These are phyloP conservation scores for Silurus lanzhouensis DNA, from an alignment of 2,797 vertebrate species.

Conservation along the genomic window DNA sequence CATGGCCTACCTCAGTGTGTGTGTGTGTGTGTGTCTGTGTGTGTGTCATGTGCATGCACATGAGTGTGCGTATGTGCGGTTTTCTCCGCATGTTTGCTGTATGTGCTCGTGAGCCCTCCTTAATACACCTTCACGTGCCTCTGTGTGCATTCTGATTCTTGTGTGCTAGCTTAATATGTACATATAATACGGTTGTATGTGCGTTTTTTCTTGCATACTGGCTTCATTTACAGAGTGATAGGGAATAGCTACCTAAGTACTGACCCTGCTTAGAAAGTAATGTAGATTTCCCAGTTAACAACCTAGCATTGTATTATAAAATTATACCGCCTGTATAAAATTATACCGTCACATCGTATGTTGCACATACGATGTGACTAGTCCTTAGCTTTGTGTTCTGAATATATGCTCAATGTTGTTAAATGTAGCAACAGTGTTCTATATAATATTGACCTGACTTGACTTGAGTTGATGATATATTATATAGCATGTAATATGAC, in stretches of 20 bases:
- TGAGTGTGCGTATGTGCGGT: slow-evolving; percentile 50
- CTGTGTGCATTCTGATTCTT: neutral
- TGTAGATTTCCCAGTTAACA: neutral
- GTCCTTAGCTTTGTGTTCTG: too few relatives aligned
- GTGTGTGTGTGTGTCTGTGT: slow-evolving; percentile 46
- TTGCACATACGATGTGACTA: too few relatives aligned
- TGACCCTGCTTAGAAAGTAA: neutral
- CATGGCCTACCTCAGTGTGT: slow-evolving; percentile 53
- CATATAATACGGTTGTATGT: neutral
- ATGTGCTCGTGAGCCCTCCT: neutral
- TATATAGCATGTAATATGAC: too few relatives aligned
- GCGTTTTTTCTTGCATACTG: neutral
- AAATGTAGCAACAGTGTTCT: too few relatives aligned
- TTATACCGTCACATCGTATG: too few relatives aligned
- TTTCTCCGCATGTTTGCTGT: slow-evolving; percentile 40
- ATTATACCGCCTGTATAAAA: neutral
- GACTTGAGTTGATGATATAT: too few relatives aligned
- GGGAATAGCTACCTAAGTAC: neutral
- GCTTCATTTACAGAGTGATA: neutral
- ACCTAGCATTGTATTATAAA: neutral
- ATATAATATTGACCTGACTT: too few relatives aligned
- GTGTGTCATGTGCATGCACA: slow-evolving; percentile 30
- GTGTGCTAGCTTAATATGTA: too few relatives aligned
- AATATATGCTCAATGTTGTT: too few relatives aligned
- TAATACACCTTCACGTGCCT: neutral